phyloP scores from a whole-genome alignment of 1,140 invertebrate species.

The Mactra quadrangularis region DNA sequence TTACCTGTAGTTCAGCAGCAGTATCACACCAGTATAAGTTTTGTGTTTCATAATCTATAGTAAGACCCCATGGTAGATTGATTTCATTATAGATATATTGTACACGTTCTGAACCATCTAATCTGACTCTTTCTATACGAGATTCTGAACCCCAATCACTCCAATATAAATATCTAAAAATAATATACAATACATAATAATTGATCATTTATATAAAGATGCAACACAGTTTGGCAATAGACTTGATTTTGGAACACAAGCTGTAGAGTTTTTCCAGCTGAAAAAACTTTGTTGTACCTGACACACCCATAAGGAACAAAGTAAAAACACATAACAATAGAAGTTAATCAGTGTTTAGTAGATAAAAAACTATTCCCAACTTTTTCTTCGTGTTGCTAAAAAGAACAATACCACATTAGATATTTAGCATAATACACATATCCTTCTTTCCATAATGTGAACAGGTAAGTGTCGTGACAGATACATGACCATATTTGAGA shows the following conservation, averaged over 20 bases:
- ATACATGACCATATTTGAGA: too few relatives aligned
- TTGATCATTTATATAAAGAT: not conserved
- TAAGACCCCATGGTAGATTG: constrained; percentile 86
- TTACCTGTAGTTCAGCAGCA: constrained; percentile 24
- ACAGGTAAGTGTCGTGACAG: too few relatives aligned
- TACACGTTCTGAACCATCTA: constrained; percentile 93
- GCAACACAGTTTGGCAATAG: too few relatives aligned
- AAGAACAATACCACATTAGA: too few relatives aligned
- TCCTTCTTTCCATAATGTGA: too few relatives aligned
- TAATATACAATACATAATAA: constrained; percentile 18
- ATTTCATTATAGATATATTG: constrained; percentile 85
- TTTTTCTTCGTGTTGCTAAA: too few relatives aligned
- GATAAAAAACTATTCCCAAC: too few relatives aligned
- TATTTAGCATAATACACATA: too few relatives aligned
- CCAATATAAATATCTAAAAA: constrained; percentile 88
- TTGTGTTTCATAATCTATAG: constrained; percentile 91
- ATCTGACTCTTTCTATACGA: constrained; percentile 95
- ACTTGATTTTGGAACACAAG: too few relatives aligned
- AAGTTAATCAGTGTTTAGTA: not conserved
- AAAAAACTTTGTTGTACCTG: too few relatives aligned
- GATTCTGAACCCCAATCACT: constrained; percentile 99
- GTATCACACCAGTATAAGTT: constrained; percentile 98
- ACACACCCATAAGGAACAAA: too few relatives aligned
- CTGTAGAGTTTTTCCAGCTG: too few relatives aligned
- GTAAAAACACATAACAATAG: not conserved